Evolutionary conservation across 2,113 vertebrate species (phyloP).

Genomic region (Melospiza georgiana): DNA sequence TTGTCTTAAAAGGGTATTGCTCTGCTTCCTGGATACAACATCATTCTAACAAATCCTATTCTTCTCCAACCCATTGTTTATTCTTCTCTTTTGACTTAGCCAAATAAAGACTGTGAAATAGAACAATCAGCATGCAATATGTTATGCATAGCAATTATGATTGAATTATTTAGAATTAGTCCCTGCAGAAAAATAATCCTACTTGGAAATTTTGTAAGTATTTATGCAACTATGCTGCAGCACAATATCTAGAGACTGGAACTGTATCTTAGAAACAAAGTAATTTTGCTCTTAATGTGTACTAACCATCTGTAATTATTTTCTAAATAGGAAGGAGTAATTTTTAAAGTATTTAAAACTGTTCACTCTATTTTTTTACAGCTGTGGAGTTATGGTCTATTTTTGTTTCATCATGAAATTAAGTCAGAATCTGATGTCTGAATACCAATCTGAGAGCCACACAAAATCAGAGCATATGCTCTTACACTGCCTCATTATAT

Average conservation of each 20-base stretch:
- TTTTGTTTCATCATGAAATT: background rate
- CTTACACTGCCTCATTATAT: background rate
- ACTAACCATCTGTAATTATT: background rate
- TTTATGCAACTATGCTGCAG: background rate
- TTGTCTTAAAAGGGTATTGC: background rate
- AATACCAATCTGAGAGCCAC: background rate
- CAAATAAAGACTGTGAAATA: background rate
- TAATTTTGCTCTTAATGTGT: background rate
- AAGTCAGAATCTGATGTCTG: background rate
- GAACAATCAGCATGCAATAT: background rate
- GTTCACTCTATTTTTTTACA: background rate
- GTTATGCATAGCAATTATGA: background rate
- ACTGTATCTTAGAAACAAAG: background rate
- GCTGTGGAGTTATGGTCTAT: rapidly evolving
- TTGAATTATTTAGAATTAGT: background rate
- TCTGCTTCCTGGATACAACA: background rate
- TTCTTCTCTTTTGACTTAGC: background rate
- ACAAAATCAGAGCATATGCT: background rate
- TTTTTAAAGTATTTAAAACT: background rate
- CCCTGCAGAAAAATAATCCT: background rate
- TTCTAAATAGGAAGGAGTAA: background rate
- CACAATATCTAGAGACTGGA: background rate
- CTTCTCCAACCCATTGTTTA: background rate
- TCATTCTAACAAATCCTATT: background rate
- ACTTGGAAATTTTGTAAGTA: background rate